Conservation (phyloP, 1,140 invertebrate genomes). For the Octopus sinensis region DNA sequence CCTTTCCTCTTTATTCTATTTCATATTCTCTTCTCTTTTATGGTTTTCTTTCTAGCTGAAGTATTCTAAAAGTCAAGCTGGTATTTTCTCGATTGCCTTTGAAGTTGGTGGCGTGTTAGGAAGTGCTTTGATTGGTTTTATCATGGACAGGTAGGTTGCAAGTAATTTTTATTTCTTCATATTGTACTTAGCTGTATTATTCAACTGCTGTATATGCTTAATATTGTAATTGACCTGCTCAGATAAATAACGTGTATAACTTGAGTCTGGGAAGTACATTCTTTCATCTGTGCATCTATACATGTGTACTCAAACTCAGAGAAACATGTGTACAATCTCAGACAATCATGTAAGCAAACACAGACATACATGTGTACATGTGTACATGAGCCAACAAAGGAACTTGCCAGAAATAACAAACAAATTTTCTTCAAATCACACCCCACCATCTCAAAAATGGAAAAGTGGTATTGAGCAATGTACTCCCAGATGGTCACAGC, state of each 20-base stretch:
- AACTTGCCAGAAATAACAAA: too few species aligned
- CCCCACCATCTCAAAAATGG: too few species aligned
- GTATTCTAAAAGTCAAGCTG: slow-evolving; percentile 57
- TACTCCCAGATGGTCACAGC: too few species aligned
- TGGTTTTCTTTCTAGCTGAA: slow-evolving; percentile 46
- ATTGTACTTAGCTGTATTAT: background rate
- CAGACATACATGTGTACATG: too few species aligned
- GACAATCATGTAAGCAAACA: too few species aligned
- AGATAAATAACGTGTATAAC: background rate
- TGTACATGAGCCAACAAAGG: too few species aligned
- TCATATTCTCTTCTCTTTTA: background rate
- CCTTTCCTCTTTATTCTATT: too few species aligned
- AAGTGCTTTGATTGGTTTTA: slow-evolving; percentile 57
- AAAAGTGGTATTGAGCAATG: too few species aligned
- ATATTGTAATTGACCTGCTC: background rate
- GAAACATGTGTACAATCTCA: too few species aligned
- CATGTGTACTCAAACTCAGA: too few species aligned
- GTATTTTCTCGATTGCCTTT: slow-evolving; percentile 61
- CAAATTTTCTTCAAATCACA: too few species aligned
- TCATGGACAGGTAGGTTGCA: slow-evolving; percentile 51
- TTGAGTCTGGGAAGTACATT: background rate
- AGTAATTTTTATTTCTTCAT: background rate
- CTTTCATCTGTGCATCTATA: background rate
- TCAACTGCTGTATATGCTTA: background rate
- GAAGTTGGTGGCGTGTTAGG: slow-evolving; percentile 62